Percentiles rank a stretch among this genome's conserved stretches.
These are phyloP conservation scores for Heliconius hewitsoni DNA, from an alignment of 1,140 invertebrate genomes.

Conservation along the genomic window DNA sequence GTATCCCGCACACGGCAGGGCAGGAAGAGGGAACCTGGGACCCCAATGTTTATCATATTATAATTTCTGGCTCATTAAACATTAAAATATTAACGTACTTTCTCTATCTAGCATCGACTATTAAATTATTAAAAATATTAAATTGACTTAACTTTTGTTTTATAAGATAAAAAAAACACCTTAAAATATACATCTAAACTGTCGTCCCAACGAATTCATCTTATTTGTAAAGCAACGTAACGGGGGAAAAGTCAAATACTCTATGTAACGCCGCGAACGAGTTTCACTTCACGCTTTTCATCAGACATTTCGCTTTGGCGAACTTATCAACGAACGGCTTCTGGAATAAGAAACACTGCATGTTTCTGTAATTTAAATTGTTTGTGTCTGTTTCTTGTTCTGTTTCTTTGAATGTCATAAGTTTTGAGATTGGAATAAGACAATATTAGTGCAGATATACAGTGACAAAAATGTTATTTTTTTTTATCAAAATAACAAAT, in stretches of 20 bases:
- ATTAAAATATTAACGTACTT: too few species aligned
- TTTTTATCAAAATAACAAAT: too few species aligned
- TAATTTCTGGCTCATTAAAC: too few species aligned
- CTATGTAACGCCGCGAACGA: conserved; percentile 16
- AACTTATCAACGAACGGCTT: conserved; percentile 2
- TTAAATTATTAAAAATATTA: too few species aligned
- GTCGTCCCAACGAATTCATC: conserved; percentile 15
- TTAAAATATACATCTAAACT: not conserved
- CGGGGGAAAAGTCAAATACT: conserved; percentile 20
- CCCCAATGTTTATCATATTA: too few species aligned
- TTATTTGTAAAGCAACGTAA: conserved; percentile 16
- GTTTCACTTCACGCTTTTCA: not conserved
- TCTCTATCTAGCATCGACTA: too few species aligned
- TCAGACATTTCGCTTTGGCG: conserved; percentile 20
- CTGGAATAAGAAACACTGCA: conserved; percentile 4
- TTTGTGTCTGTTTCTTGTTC: not conserved
- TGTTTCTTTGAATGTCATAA: not conserved
- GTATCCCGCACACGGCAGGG: too few species aligned
- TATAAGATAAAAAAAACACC: too few species aligned
- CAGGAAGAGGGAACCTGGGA: too few species aligned
- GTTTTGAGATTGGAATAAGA: not conserved
- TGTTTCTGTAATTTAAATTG: not conserved
- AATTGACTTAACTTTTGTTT: too few species aligned
- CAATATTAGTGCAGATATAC: too few species aligned
- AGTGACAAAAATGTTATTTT: too few species aligned